These are phyloP conservation scores for Tipula helvola DNA, from an alignment of 2,888 invertebrate genomes.

Conservation along the genomic window DNA sequence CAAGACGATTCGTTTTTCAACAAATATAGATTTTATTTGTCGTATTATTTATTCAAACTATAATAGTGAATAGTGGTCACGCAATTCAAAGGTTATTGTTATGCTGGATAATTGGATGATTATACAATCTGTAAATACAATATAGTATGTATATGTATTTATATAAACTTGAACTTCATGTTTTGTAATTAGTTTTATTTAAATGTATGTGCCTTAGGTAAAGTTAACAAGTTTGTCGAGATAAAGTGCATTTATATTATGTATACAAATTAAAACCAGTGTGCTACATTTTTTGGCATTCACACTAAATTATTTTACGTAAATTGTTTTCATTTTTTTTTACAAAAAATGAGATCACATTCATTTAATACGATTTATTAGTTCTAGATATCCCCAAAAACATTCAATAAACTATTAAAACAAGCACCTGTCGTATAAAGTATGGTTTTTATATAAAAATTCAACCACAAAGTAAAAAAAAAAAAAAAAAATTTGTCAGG, in stretches of 20 bases:
- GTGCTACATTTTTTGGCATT: not conserved
- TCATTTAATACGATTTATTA: not conserved
- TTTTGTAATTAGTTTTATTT: not conserved
- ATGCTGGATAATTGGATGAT: no score
- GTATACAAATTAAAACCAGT: not conserved
- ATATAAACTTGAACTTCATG: not conserved
- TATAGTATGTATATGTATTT: no score
- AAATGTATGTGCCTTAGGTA: not conserved
- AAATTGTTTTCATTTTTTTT: not conserved
- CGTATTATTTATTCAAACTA: no score
- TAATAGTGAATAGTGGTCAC: no score
- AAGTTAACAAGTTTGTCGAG: not conserved
- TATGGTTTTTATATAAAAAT: not conserved
- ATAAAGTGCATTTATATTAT: not conserved
- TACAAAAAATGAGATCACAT: not conserved
- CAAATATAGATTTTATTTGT: no score
- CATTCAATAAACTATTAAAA: not conserved
- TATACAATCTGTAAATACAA: no score
- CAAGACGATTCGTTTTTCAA: no score
- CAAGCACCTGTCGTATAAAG: not conserved
- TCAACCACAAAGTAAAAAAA: not conserved
- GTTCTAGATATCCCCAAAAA: not conserved
- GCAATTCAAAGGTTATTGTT: no score
- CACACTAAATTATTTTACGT: not conserved
- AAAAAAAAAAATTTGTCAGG: not conserved